Conservation (phyloP, 2,113 vertebrate genomes). For the Capra hircus region DNA sequence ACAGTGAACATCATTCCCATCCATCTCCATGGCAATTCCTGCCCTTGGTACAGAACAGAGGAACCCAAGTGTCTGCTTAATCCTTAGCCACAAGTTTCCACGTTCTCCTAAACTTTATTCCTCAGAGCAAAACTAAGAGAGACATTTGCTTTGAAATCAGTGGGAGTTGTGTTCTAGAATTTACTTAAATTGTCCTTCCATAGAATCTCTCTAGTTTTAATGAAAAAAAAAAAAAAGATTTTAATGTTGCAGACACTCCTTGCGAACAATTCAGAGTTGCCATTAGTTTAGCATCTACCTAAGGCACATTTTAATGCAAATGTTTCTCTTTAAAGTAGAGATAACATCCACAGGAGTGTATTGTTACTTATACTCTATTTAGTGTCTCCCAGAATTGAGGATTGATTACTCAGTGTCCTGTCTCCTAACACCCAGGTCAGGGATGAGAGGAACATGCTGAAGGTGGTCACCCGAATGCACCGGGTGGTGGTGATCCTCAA, state of each 20-base stretch:
- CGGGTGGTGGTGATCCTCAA: constrained; percentile 91
- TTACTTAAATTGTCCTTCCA: neutral
- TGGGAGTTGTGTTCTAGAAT: neutral
- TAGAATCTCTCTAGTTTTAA: neutral
- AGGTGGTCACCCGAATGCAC: constrained; percentile 91
- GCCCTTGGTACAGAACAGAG: neutral
- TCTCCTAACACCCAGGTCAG: constrained; percentile 82
- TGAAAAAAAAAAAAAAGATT: neutral
- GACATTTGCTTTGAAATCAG: neutral
- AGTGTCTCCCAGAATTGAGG: neutral
- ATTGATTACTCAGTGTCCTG: neutral
- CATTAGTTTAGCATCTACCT: neutral
- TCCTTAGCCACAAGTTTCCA: neutral
- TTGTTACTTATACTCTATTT: neutral
- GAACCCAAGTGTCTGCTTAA: neutral
- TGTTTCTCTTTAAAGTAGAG: neutral
- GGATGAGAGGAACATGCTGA: constrained; percentile 96
- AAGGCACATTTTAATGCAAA: neutral
- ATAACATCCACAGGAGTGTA: neutral
- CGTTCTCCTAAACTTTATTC: neutral
- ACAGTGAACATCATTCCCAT: too few relatives aligned
- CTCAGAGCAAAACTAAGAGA: neutral
- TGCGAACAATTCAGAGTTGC: neutral
- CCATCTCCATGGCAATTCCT: neutral
- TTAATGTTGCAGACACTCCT: neutral